Conservation (phyloP, 2,113 vertebrate genomes). For the Ciconia maguari region DNA sequence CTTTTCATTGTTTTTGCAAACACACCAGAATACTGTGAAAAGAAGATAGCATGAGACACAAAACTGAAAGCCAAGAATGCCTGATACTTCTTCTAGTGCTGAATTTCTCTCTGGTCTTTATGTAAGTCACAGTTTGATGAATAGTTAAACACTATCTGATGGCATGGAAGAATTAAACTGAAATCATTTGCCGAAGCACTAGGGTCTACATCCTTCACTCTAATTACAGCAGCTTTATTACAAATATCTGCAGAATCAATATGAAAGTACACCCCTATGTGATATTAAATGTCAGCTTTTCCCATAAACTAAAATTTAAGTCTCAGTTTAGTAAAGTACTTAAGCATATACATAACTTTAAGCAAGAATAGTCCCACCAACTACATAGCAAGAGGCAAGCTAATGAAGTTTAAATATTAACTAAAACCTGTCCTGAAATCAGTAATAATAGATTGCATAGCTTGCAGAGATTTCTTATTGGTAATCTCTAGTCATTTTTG, state of each 20-base stretch:
- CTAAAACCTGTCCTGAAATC: background rate
- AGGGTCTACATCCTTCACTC: background rate
- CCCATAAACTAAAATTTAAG: slow-evolving; percentile 17
- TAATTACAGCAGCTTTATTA: background rate
- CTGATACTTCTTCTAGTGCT: background rate
- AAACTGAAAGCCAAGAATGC: background rate
- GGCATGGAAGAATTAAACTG: background rate
- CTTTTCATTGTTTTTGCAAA: background rate
- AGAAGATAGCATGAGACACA: background rate
- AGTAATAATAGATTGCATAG: background rate
- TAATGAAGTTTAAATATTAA: slow-evolving; percentile 22
- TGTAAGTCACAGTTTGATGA: background rate
- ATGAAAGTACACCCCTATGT: background rate
- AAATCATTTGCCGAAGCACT: background rate
- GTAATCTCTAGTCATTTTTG: background rate
- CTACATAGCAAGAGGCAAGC: background rate
- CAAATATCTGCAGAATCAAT: slow-evolving; percentile 15
- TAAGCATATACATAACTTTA: background rate
- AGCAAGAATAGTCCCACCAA: background rate
- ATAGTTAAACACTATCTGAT: background rate
- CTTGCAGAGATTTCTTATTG: background rate
- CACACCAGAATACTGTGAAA: background rate
- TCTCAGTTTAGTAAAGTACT: background rate
- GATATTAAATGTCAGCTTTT: slow-evolving; percentile 25
- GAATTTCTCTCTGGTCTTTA: background rate